A percentile compares a stretch with the other conserved stretches of the same genome.
Evolutionary conservation across 2,113 vertebrate genomes (phyloP).

Genomic region (Oceanodroma tethys): DNA sequence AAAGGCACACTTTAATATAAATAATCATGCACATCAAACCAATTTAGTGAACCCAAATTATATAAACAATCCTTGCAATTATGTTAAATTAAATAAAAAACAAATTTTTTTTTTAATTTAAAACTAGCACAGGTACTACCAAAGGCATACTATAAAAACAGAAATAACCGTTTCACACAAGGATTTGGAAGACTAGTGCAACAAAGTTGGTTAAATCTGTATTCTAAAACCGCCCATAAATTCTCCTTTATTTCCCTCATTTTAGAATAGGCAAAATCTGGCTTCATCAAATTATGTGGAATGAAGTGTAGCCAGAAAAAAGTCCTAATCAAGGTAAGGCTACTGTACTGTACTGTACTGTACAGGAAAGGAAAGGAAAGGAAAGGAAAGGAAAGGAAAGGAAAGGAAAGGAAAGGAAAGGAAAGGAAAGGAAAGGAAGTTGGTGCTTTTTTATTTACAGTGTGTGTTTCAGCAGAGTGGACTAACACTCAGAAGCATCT

Average conservation of each 20-base stretch:
- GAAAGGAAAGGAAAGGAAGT: background rate
- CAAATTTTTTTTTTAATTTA: too few species aligned
- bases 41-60: background rate
- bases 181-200: background rate
- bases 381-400: background rate
- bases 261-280: background rate
- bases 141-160: background rate
- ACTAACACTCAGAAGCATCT: background rate
- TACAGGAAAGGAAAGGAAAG: too few species aligned
- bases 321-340: background rate
- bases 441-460: background rate
- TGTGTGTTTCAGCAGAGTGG: background rate
- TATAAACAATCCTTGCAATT: background rate
- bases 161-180: background rate
- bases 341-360: too few species aligned
- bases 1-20: background rate
- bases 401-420: too few species aligned
- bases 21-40: background rate
- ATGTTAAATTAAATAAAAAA: background rate
- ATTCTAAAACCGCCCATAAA: background rate
- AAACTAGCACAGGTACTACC: background rate
- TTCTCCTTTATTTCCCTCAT: background rate
- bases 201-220: background rate
- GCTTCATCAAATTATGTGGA: background rate
- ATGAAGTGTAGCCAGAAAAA: background rate